Percentiles rank a stretch among this genome's conserved stretches.
phyloP scores from a whole-genome alignment of 2,888 invertebrate genomes.

The Leuctra nigra region DNA sequence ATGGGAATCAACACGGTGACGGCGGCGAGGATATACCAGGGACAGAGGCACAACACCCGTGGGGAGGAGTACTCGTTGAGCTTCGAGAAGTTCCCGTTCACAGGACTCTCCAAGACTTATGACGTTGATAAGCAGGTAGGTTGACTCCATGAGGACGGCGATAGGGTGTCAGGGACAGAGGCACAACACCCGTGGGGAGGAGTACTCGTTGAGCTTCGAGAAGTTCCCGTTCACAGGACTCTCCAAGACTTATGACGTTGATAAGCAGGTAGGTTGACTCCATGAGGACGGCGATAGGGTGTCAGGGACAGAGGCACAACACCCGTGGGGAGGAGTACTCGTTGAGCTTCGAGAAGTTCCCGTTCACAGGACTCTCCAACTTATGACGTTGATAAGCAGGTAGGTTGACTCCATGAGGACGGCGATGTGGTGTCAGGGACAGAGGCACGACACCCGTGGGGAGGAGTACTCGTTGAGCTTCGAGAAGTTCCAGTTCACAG shows the following conservation, averaged over 20 bases:
- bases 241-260: conserved; percentile 63
- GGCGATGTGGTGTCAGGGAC: conserved; percentile 55
- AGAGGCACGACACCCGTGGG: conserved; percentile 43
- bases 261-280: conserved; percentile 53
- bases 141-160: too few relatives aligned
- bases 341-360: conserved; percentile 54
- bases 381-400: conserved; percentile 56
- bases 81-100: conserved; percentile 77
- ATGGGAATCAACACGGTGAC: conserved; percentile 85
- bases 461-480: conserved; percentile 53
- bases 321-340: conserved; percentile 50
- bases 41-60: conserved; percentile 45
- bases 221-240: conserved; percentile 53
- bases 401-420: conserved; percentile 42
- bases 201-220: conserved; percentile 52
- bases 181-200: conserved; percentile 48
- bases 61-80: conserved; percentile 64
- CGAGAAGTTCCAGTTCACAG: conserved; percentile 54
- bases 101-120: conserved; percentile 77
- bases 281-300: too few relatives aligned
- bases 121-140: conserved; percentile 56
- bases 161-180: conserved; percentile 52
- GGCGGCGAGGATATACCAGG: conserved; percentile 71
- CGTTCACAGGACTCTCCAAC: conserved; percentile 55
- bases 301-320: conserved; percentile 48